phyloP scores from a whole-genome alignment of 2,113 vertebrate genomes.

The Callipepla squamata region DNA sequence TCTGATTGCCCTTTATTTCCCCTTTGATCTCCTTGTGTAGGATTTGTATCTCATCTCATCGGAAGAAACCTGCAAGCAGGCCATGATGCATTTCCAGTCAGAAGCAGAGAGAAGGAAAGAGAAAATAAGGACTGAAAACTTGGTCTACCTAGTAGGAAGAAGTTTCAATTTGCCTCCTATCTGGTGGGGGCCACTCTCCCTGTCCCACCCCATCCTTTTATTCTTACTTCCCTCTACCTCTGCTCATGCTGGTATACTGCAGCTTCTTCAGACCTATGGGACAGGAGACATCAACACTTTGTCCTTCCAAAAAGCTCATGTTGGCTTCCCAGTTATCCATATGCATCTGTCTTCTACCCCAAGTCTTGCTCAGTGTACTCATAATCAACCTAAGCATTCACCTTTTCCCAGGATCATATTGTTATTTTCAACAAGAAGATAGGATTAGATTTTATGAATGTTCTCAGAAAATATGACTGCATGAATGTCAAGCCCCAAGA shows the following conservation, averaged over 20 bases:
- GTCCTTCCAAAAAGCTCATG: background rate
- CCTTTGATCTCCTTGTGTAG: background rate
- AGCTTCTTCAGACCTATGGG: background rate
- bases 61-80: background rate
- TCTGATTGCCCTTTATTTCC: conserved; percentile 42
- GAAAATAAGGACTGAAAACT: background rate
- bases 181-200: background rate
- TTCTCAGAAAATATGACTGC: background rate
- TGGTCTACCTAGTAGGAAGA: background rate
- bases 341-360: background rate
- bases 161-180: background rate
- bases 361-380: background rate
- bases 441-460: background rate
- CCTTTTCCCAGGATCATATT: background rate
- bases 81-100: background rate
- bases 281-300: background rate
- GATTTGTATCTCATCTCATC: background rate
- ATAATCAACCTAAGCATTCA: background rate
- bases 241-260: background rate
- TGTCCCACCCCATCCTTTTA: background rate
- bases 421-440: background rate
- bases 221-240: background rate
- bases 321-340: background rate
- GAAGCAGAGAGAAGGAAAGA: background rate
- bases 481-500: background rate